Conservation (phyloP, 92 coral and sea anemone genomes). For the Heteractis magnifica region DNA sequence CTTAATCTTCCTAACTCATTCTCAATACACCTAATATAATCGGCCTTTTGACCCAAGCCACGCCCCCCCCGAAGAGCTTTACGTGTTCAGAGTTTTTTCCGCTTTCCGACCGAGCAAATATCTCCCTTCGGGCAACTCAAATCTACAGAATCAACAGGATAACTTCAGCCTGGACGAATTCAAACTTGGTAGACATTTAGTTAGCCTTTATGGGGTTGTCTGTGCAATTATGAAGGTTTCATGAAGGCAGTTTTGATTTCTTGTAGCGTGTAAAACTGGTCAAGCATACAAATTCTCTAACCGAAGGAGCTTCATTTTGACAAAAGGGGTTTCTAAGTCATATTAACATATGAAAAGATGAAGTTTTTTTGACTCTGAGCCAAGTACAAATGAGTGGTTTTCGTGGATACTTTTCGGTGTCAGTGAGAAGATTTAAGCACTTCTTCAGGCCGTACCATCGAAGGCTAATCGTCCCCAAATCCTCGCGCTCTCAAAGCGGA, state of each 20-base stretch:
- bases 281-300: conserved; percentile 45
- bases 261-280: conserved; percentile 31
- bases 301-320: background rate
- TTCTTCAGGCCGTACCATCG: background rate
- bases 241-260: background rate
- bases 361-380: background rate
- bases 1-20: background rate
- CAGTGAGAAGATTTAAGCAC: background rate
- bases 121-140: conserved; percentile 16
- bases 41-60: conserved; percentile 51
- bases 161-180: background rate
- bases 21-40: conserved; percentile 22
- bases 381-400: background rate
- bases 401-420: background rate
- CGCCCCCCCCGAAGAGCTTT: conserved; percentile 20
- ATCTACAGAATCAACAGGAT: background rate
- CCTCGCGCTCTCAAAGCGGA: background rate
- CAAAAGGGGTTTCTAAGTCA: background rate
- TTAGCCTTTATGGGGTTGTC: background rate
- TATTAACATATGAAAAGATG: conserved; percentile 23
- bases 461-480: background rate
- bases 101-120: conserved; percentile 22
- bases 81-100: conserved; percentile 8
- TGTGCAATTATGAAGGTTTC: background rate
- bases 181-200: background rate